Conservation (phyloP, 1,140 invertebrate species). For the Ips nitidus region DNA sequence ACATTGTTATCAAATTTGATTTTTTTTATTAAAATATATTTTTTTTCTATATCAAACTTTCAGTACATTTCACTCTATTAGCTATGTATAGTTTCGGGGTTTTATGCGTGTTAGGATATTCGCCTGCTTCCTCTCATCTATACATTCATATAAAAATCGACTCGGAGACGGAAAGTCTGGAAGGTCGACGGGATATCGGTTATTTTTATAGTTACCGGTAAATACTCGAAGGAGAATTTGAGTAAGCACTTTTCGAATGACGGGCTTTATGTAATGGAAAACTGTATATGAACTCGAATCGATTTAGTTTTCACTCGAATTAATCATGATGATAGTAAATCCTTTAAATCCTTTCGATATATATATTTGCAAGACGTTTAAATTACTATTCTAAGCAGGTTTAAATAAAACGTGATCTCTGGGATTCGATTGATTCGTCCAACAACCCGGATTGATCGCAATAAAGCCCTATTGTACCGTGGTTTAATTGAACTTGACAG, state of each 20-base stretch:
- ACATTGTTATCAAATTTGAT: too few species aligned
- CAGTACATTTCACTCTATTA: too few species aligned
- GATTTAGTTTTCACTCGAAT: too few species aligned
- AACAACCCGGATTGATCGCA: constrained; percentile 7
- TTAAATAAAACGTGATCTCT: neutral
- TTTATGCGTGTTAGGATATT: constrained; percentile 16
- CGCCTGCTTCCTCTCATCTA: neutral
- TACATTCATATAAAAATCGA: constrained; percentile 9
- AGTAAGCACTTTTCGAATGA: too few species aligned
- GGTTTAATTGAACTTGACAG: constrained; percentile 16
- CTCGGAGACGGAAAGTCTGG: neutral
- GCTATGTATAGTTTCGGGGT: neutral
- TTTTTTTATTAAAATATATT: too few species aligned
- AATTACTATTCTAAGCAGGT: constrained; percentile 17
- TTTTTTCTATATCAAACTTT: too few species aligned
- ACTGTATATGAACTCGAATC: too few species aligned
- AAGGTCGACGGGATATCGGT: neutral
- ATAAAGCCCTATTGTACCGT: constrained; percentile 14
- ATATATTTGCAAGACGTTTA: neutral
- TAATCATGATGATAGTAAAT: too few species aligned
- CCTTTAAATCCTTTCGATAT: too few species aligned
- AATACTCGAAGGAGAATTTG: too few species aligned
- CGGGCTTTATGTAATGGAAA: too few species aligned
- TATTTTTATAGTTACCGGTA: neutral
- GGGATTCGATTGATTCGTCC: constrained; percentile 4